Evolutionary conservation across 2,797 vertebrate genomes (phyloP), one percentile per base, ranked within the genome.

Genomic region (Coilia nasus): DNA sequence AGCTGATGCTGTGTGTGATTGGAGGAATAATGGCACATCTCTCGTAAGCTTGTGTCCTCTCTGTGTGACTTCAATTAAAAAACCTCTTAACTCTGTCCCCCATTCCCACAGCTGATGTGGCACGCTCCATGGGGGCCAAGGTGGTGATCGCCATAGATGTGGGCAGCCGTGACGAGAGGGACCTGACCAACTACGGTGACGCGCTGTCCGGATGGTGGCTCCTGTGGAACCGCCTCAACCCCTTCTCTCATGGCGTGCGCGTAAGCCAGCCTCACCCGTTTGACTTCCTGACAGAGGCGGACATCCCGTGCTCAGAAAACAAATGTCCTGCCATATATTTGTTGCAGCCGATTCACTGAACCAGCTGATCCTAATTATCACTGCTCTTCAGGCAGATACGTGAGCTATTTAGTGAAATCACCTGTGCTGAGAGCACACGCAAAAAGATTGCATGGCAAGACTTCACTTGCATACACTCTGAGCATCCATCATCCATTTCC

Each of bases 171-270:
- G 97, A 99, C 0, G 97, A 98, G 92, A 98, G 95, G 0, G 93
- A 97, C 93, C 96, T 99, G 57, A 98, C 97, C 89, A 99, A 99
- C 94, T 99, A 99, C 0, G 97, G 98, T 0, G 98, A 99, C 82
- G 93, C 95, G 0, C 93, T 99, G 86, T 98, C 96, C 0, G 97
- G 98, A 78, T 99, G 98, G 97, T 99, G 97, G 98, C 91, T 99
- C 90, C 95, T 99, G 47, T 99, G 98, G 98, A 98, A 98, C 88
- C 95, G 97, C 23, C 96, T 97, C 90, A 98, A 98, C 90, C 98
- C 98, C 0, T 90, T 98, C 90, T 95, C 96, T 0, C 94, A 96
- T 62, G 97, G 93, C 94, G 96, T 98, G 86, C 98, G 98, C 97
- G 98, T 98, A 92, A 83, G 71, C 7, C 31, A 21, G 35, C 9